A percentile compares a stretch with the other conserved stretches of the same genome.
Conservation (phyloP, 2,113 vertebrate genomes). For the Ranitomeya imitator region DNA sequence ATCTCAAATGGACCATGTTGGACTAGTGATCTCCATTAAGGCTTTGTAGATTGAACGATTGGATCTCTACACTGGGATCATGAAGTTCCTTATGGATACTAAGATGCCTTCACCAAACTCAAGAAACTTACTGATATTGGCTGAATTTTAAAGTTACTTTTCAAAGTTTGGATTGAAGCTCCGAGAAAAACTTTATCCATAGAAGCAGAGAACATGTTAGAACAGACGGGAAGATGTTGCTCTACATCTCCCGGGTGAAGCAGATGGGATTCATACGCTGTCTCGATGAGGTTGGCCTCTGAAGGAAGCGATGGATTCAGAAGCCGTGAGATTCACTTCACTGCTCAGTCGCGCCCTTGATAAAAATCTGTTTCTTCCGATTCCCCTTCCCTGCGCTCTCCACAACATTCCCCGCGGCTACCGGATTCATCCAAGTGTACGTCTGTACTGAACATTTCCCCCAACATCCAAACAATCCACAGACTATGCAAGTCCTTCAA, state of each 20-base stretch:
- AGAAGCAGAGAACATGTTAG: not conserved
- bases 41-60: no score
- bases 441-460: not conserved
- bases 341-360: slow-evolving; percentile 27
- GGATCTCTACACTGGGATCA: no score
- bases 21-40: no score
- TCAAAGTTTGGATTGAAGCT: not conserved
- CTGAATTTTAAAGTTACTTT: not conserved
- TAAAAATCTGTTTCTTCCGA: not conserved
- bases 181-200: not conserved
- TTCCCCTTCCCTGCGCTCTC: not conserved
- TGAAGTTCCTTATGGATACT: no score
- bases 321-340: slow-evolving; percentile 1
- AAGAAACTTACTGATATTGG: no score
- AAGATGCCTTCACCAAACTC: no score
- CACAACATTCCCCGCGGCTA: slow-evolving; percentile 8
- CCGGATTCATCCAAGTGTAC: slow-evolving; percentile 8
- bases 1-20: no score
- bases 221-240: not conserved
- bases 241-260: not conserved
- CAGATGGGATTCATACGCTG: slow-evolving; percentile 34
- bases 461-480: not conserved
- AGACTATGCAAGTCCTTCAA: not conserved
- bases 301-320: slow-evolving; percentile 13
- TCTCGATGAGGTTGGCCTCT: slow-evolving; percentile 18